These are phyloP conservation scores for Telmatochromis brachygnathus DNA, from an alignment of 2,113 vertebrate species.

Conservation along the genomic window DNA sequence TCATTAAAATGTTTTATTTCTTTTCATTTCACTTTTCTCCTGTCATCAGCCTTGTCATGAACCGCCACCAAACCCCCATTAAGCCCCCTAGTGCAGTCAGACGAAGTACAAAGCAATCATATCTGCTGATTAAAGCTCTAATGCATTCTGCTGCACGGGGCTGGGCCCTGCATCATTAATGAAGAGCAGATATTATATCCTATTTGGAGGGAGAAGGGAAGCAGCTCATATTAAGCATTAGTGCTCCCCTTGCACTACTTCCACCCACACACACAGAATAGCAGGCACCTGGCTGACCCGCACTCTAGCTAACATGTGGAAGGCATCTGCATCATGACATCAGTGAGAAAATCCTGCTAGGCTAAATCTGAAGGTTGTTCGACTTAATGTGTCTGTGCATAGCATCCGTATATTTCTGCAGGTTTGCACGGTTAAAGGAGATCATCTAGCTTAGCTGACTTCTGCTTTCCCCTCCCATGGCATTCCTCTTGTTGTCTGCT, in stretches of 20 bases:
- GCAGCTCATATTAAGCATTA: slow-evolving; percentile 55
- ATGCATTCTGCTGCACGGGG: slow-evolving; percentile 69
- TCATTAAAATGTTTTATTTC: slow-evolving; percentile 56
- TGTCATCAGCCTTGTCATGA: slow-evolving; percentile 60
- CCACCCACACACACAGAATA: slow-evolving; percentile 32
- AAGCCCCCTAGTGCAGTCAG: slow-evolving; percentile 57
- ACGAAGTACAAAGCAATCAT: slow-evolving; percentile 77
- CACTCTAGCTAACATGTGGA: neutral
- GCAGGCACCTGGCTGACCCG: slow-evolving; percentile 31
- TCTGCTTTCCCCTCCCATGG: neutral
- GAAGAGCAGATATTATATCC: slow-evolving; percentile 68
- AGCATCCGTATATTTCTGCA: neutral
- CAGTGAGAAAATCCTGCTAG: neutral
- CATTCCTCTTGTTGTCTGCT: neutral
- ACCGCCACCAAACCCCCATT: slow-evolving; percentile 48
- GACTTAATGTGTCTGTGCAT: neutral
- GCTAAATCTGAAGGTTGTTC: neutral
- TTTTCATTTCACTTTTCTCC: slow-evolving; percentile 46
- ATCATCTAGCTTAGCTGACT: neutral
- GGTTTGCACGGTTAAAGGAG: neutral
- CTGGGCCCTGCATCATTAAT: slow-evolving; percentile 71
- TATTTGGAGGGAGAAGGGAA: slow-evolving; percentile 59
- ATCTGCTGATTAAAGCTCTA: slow-evolving; percentile 81
- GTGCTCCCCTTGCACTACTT: slow-evolving; percentile 41
- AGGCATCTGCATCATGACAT: neutral